These are phyloP conservation scores for Malacoraja senta DNA, from an alignment of 2,797 vertebrate species.

Conservation along the genomic window DNA sequence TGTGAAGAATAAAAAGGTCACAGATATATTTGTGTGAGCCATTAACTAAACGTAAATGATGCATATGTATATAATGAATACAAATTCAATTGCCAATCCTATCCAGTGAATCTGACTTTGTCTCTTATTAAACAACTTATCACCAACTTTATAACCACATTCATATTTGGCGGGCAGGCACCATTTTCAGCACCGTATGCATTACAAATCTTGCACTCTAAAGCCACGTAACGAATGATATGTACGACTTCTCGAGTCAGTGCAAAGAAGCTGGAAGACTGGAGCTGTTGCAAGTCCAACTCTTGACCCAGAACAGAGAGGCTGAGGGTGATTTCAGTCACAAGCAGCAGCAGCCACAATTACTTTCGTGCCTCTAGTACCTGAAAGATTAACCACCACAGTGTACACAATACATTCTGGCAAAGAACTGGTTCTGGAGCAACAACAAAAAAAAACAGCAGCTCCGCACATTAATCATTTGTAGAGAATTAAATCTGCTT, in stretches of 20 bases:
- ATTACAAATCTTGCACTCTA: background rate
- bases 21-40: background rate
- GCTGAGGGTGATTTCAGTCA: too few relatives aligned
- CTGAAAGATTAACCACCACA: constrained; percentile 6
- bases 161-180: background rate
- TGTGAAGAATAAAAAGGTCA: background rate
- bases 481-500: background rate
- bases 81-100: background rate
- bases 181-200: background rate
- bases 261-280: background rate
- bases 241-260: background rate
- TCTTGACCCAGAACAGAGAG: background rate
- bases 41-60: background rate
- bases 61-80: background rate
- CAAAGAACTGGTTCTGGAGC: background rate
- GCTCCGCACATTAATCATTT: background rate
- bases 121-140: background rate
- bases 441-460: background rate
- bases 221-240: background rate
- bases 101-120: background rate
- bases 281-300: background rate
- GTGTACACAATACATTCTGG: background rate
- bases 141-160: background rate
- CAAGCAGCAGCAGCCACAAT: background rate
- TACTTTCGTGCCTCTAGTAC: background rate